Evolutionary conservation across 2,888 invertebrate species (phyloP).

Genomic region (Odontocolon sp.): DNA sequence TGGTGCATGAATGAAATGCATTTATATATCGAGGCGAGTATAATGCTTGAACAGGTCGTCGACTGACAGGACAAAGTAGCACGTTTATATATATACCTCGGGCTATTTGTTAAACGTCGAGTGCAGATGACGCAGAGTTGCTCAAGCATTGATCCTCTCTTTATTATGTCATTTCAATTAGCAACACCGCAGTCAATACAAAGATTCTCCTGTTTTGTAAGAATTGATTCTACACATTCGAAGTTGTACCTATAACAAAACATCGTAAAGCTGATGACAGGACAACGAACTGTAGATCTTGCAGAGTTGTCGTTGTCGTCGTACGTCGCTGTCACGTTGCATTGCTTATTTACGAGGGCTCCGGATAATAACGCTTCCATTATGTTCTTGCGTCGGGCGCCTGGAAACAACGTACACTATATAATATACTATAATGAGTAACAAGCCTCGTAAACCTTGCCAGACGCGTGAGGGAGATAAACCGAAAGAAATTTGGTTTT

Average conservation of each 20-base stretch:
- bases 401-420: not conserved
- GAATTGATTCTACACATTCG: not conserved
- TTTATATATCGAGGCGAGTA: not conserved
- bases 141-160: slow-evolving; percentile 2
- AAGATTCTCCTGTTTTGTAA: slow-evolving; percentile 19
- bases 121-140: not conserved
- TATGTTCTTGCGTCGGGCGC: slow-evolving; percentile 4
- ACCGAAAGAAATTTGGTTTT: slow-evolving; percentile 3
- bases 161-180: slow-evolving; percentile 11
- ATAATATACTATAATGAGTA: not conserved
- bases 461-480: slow-evolving; percentile 11
- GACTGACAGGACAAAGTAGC: slow-evolving; percentile 1
- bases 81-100: not conserved
- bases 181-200: not conserved
- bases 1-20: slow-evolving; percentile 6
- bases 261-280: not conserved
- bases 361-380: slow-evolving; percentile 26
- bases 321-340: not conserved
- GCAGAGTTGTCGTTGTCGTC: too few relatives aligned
- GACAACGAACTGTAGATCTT: slow-evolving; percentile 25
- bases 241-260: not conserved
- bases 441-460: not conserved
- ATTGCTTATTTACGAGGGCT: slow-evolving; percentile 30
- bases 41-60: not conserved
- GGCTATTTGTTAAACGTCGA: not conserved